phyloP scores from a whole-genome alignment of 2,113 vertebrate genomes.

The Pelobates fuscus region DNA sequence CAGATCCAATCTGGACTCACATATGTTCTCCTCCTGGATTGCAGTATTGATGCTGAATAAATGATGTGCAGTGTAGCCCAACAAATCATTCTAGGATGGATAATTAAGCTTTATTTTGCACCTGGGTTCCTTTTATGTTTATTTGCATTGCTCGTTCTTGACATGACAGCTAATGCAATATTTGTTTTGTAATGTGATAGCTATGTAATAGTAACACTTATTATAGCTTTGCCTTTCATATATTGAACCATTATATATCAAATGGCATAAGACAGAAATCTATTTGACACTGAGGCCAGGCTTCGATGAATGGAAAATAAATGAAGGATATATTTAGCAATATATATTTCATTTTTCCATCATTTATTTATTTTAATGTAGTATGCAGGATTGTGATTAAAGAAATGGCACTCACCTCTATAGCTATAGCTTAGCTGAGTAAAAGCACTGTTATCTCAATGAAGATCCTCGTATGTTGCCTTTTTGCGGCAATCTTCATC shows the following conservation, averaged over 20 bases:
- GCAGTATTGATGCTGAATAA: not conserved
- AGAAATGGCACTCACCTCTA: too few relatives aligned
- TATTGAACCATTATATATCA: not conserved
- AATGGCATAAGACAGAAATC: not conserved
- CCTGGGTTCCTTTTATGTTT: constrained; percentile 1
- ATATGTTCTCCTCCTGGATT: not conserved
- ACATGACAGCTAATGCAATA: not conserved
- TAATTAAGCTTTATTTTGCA: not conserved
- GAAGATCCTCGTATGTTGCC: too few relatives aligned
- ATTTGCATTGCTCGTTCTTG: not conserved
- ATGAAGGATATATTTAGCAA: not conserved
- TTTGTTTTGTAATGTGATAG: not conserved
- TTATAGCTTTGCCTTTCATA: not conserved
- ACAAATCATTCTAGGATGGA: not conserved
- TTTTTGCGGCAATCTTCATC: too few relatives aligned
- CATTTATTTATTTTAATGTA: not conserved
- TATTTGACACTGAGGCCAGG: not conserved
- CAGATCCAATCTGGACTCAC: not conserved
- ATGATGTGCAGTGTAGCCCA: not conserved
- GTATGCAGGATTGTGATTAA: not conserved
- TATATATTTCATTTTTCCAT: not conserved
- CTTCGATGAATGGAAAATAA: not conserved
- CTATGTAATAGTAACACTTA: not conserved
- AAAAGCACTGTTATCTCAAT: too few relatives aligned
- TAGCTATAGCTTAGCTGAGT: too few relatives aligned